Evolutionary conservation across 2,888 invertebrate species (phyloP), one percentile per base, ranked within the genome.

Genomic region (Epinotia ramella): DNA sequence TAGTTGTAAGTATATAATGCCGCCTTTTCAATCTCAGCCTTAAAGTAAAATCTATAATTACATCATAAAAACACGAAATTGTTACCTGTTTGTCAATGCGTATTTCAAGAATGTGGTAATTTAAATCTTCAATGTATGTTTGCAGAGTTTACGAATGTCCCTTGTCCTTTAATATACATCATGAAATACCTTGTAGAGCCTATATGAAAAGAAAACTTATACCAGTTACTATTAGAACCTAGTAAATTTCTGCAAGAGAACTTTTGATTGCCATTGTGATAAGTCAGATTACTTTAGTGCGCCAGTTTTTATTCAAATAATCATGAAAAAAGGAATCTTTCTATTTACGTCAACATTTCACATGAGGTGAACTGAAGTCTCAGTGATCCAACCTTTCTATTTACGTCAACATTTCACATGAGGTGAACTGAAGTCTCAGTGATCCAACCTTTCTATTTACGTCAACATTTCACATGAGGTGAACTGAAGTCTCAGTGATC

Each of bases 81-180:
- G 56, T 76, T 76, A 76, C 76, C 76, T 76, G 76, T 76, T 60
- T 59, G 20, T 66, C 70, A 75, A 75, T 60, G 70, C 53, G 70
- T 75, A 75, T 75, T 76, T 76, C 71, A 67, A 72, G n/a, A 72
- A 57, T 72, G 71, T 63, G 18, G 72, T 62, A 57, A 71, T 63
- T 67, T 33, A 62, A 57, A 57, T 72, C 76, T 76, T 72, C 76
- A 72, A 76, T 62, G 73, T 73, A 70, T 46, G 76, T 63, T 68
- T 68, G 28, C 60, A 53, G 24, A 64, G 33, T 59, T 62, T 68
- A 66, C 60, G 24, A 24, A 66, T 73, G 49, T 73, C 59, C 56
- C 76, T 76, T 60, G 76, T 76, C 75, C 70, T 65, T 75, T 75
- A 66, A 62, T 67, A 40, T 59, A 64, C 57, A 65, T 71, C 71